Evolutionary conservation across 2,888 invertebrate genomes (phyloP), one percentile per base, ranked within the genome.

Genomic region (Clanis bilineata): DNA sequence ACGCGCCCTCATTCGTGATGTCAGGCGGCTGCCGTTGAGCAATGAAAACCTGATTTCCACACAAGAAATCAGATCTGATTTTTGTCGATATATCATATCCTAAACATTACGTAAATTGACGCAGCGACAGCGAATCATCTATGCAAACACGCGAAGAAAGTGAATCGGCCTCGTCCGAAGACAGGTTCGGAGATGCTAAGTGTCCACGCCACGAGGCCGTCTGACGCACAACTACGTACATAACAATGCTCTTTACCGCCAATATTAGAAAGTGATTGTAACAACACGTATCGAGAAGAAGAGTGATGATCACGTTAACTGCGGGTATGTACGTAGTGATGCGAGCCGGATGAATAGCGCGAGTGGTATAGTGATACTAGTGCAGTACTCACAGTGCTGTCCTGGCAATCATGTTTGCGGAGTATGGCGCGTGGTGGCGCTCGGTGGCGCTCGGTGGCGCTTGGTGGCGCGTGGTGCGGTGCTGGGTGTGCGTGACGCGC

Each of bases 1-100:
- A 80, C 79, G 79, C 85, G 91, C 84, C 88, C 89, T 83, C 89
- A 88, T 89, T 90, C 86, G 87, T 88, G 89, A 84, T 87, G 86
- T 83, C 85, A 85, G 85, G 74, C 75, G 73, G 76, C 79, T 80
- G 81, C 71, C 71, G 81, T 90, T 90, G 84, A 74, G 90, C 83
- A 90, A 90, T 83, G 80, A 83, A 86, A 88, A 89, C 86, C 82
- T 83, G 86, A 86, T 89, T 90, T 90, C 85, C 86, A 83, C 84
- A 83, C 77, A 71, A 84, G 79, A 86, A 88, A 88, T 83, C 79
- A 78, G 82, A 86, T 85, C 79, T 75, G 73, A 82, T 84, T 83
- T 82, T 86, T 79, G 74, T 80, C 74, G 68, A 57, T 55, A 54
- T 55, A 23, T 36, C 39, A 73, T 71, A 68, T 73, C 72, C 70